Percentiles rank a stretch among this genome's conserved stretches.
These are phyloP conservation scores for Procambarus clarkii DNA, from an alignment of 1,140 invertebrate species.

Conservation along the genomic window DNA sequence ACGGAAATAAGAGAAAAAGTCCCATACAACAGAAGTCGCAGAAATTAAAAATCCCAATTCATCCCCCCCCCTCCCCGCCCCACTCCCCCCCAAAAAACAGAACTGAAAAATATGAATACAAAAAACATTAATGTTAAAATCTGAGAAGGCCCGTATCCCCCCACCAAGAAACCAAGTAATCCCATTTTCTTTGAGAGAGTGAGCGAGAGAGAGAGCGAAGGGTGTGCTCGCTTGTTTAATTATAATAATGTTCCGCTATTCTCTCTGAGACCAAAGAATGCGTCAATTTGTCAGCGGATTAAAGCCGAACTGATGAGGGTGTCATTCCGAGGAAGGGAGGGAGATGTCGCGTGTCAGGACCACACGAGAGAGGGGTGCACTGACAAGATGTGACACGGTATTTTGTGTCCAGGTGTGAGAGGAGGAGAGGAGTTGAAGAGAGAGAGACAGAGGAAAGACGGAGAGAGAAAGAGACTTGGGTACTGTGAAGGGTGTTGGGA, in stretches of 20 bases:
- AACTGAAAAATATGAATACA: too few species aligned
- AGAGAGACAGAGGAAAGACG: neutral
- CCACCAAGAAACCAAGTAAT: neutral
- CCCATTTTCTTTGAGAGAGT: neutral
- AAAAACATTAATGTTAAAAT: too few species aligned
- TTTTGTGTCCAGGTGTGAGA: neutral
- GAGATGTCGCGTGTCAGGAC: neutral
- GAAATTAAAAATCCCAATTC: too few species aligned
- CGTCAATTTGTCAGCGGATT: conserved; percentile 51
- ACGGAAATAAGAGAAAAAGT: too few species aligned
- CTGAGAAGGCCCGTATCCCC: too few species aligned
- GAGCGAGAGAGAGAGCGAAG: neutral
- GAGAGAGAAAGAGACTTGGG: too few species aligned
- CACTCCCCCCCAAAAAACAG: too few species aligned
- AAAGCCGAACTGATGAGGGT: conserved; percentile 51
- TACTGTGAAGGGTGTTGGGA: too few species aligned
- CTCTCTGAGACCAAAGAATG: conserved; percentile 44
- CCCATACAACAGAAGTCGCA: too few species aligned
- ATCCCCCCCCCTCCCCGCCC: too few species aligned
- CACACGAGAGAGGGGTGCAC: too few species aligned
- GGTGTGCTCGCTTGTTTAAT: conserved; percentile 40
- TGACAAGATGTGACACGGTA: neutral
- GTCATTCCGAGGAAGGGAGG: neutral
- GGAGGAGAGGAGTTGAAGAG: neutral
- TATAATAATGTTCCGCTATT: conserved; percentile 60